Base-by-base conservation (phyloP, 2,113 vertebrate genomes). In the Ceratotherium simum region DNA sequence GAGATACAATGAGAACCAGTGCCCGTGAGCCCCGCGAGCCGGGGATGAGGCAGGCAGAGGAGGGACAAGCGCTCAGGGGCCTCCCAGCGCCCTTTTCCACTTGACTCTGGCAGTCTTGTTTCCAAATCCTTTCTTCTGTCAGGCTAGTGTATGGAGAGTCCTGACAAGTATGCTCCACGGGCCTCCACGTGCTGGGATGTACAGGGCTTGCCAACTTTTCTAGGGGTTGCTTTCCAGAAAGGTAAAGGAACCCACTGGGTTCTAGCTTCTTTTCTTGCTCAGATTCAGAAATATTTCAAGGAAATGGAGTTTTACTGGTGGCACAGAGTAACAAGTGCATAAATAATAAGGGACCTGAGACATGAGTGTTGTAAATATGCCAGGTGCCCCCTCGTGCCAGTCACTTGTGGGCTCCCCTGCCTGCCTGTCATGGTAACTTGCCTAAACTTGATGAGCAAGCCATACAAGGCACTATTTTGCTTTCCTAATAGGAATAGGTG, bases 401-500 rank as follows among this genome's bases (percentile, higher is more conserved):
- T 94, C 75, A 54, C 31, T 17, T 60, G 39, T 0, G 21, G 67
- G 13, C 54, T 31, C 75, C 72, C 42, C 82, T 36, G 8, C n/a
- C 25, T 67, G n/a, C 39, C 67, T 60, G 2, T 31, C 21, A 0
- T 3, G 3, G 11, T 18, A 56, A 36, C 14, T 3, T 27, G 0
- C 3, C 33, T 20, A 8, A 51, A 6, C 1, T 48, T 17, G 31
- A 64, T 8, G 14, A 20, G 29, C n/a, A 83, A 58, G 48, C 13
- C 46, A 3, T 2, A 0, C 79, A 85, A 84, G 95, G 51, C 76
- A 67, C 96, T 76, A 83, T 92, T 95, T 90, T 81, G 58, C 97
- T 97, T 97, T 97, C 97, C 95, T 97, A 78, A 95, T 95, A 95
- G 96, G 93, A 98, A 89, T 93, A 88, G 94, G 89, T 97, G 96